Base-by-base conservation (phyloP, 2,888 invertebrate species). In the Chaetogeoica ovagalla region DNA sequence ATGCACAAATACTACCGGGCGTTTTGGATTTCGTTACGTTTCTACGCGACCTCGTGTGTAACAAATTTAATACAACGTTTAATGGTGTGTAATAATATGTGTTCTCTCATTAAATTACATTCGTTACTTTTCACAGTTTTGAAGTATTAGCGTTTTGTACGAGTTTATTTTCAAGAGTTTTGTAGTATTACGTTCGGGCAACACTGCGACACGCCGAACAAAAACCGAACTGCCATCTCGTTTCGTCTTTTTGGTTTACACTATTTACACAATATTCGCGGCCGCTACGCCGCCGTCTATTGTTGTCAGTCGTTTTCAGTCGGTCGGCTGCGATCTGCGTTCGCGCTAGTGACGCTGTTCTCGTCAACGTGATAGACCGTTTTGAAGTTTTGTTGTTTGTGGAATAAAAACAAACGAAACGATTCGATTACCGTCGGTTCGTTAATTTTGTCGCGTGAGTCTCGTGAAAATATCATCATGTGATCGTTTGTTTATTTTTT, bases 171-270 rank as follows among this genome's bases (percentile, higher is more conserved):
- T 63, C n/a, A 39, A 63, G 70, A 70, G 62, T 77, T 70, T 70
- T 70, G 30, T 17, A 39, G 70, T 55, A 57, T 39, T 17, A 55
- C 23, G 48, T 43, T 62, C 13, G 43, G 70, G 77, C 39, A 70
- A 70, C 77, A 79, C 77, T 79, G 77, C 37, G 17, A 30, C 30
- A 30, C 30, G 30, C 48, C 69, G 62, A 77, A 62, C 77, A 69
- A 5, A 77, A 77, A 52, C 68, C n/a, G n/a, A 4, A 30, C 30
- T 77, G 77, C 77, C 77, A 79, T 79, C 77, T 79, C 77, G 77
- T 79, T 79, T 62, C 55, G 62, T 79, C 55, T 37, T 70, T 63
- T 57, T 37, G 63, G 70, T 69, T 77, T 77, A 77, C 30, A 30
- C 69, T 15, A 39, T 37, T 23, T 30, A 30, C 30, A 4, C 30